Conservation (phyloP, 2,888 invertebrate species). For the Drosophila setosimentum region DNA sequence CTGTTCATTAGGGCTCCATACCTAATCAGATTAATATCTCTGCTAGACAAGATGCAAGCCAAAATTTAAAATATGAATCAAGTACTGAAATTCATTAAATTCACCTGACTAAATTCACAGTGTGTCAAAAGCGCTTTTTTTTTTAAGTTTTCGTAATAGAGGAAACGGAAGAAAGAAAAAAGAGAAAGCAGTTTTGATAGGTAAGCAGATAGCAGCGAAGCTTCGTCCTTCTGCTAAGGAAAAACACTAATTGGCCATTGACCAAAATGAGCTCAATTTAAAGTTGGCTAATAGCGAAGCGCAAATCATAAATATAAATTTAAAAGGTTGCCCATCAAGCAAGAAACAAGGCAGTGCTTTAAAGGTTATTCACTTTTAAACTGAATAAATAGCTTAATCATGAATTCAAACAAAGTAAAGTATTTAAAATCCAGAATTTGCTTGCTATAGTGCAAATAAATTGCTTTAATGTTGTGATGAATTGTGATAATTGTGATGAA, state of each 20-base stretch:
- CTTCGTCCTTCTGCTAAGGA: conserved; percentile 8
- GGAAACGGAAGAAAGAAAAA: conserved; percentile 9
- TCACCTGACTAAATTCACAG: conserved; percentile 1
- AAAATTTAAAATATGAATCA: background rate
- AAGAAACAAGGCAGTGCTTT: conserved; percentile 16
- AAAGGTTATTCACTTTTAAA: conserved; percentile 30
- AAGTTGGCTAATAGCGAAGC: conserved; percentile 40
- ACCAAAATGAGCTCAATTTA: conserved; percentile 62
- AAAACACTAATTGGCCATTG: conserved; percentile 66
- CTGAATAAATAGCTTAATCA: background rate
- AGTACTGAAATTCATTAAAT: background rate
- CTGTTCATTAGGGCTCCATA: conserved; percentile 42
- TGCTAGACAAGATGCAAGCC: conserved; percentile 1
- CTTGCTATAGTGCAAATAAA: background rate
- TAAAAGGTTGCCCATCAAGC: conserved; percentile 19
- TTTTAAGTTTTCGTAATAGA: conserved; percentile 18
- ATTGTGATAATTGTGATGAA: background rate
- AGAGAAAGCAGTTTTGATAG: conserved; percentile 1
- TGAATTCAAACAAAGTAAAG: background rate
- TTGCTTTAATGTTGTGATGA: too few species aligned
- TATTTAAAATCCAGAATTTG: background rate
- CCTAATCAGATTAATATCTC: background rate
- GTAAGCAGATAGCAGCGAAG: conserved; percentile 46
- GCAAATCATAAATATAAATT: conserved; percentile 38
- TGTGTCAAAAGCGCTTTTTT: background rate